These are phyloP conservation scores for Solea senegalensis DNA, from an alignment of 2,113 vertebrate species.

Conservation along the genomic window DNA sequence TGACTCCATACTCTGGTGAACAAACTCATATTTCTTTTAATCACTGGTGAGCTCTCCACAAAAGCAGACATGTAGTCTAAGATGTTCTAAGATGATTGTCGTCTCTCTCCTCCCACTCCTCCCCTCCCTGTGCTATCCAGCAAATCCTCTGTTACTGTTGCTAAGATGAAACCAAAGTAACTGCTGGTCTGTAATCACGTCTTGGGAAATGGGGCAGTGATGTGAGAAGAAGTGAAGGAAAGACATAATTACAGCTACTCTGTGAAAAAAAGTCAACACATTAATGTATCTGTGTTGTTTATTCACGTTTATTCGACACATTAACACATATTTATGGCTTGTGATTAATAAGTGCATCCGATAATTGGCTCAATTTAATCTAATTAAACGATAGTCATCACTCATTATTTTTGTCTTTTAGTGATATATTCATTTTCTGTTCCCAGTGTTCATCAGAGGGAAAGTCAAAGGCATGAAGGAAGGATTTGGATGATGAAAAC, in stretches of 20 bases:
- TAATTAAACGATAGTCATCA: too few species aligned
- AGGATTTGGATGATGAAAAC: too few species aligned
- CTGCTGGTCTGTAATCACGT: conserved; percentile 45
- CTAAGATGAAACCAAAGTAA: conserved; percentile 77
- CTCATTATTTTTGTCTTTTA: too few species aligned
- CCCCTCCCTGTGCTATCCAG: conserved; percentile 31
- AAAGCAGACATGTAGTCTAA: not conserved
- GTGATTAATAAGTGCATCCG: not conserved
- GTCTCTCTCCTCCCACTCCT: conserved; percentile 31
- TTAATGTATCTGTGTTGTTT: not conserved
- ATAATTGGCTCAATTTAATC: not conserved
- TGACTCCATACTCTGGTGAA: not conserved
- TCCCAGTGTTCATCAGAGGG: too few species aligned
- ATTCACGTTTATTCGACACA: not conserved
- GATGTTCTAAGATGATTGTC: not conserved
- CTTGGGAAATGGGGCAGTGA: conserved; percentile 60
- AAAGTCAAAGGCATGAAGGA: too few species aligned
- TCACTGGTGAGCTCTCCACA: not conserved
- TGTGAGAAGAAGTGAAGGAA: conserved; percentile 28
- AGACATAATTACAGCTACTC: conserved; percentile 3
- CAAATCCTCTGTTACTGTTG: conserved; percentile 74
- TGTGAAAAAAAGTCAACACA: not conserved
- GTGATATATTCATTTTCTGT: too few species aligned
- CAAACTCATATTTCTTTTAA: conserved; percentile 15
- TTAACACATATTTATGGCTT: not conserved